These are phyloP conservation scores for Amiota communis DNA, from an alignment of 2,888 invertebrate genomes.

Conservation along the genomic window DNA sequence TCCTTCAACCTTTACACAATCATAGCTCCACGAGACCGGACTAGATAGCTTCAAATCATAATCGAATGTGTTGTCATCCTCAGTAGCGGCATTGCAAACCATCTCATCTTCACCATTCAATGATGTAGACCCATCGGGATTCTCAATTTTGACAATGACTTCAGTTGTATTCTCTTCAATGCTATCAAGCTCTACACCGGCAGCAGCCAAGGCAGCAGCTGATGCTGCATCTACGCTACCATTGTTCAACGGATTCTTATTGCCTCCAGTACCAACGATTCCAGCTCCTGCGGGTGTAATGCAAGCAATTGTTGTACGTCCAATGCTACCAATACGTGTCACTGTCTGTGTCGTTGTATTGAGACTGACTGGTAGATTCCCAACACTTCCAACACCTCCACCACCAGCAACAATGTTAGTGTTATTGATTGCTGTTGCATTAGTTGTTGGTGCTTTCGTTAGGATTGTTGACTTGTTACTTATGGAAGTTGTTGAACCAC, in stretches of 20 bases:
- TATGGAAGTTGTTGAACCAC: slow-evolving; percentile 33
- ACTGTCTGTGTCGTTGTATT: slow-evolving; percentile 56
- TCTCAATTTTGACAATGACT: slow-evolving; percentile 71
- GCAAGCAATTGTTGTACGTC: slow-evolving; percentile 68
- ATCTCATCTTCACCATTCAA: slow-evolving; percentile 63
- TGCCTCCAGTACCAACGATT: slow-evolving; percentile 40
- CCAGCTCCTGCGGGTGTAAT: slow-evolving; percentile 59
- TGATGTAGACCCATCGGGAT: slow-evolving; percentile 55
- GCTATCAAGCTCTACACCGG: slow-evolving; percentile 67
- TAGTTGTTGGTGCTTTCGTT: slow-evolving; percentile 31
- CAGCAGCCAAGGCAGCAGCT: slow-evolving; percentile 65
- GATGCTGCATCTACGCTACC: slow-evolving; percentile 62
- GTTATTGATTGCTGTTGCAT: slow-evolving; percentile 28
- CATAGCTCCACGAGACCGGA: slow-evolving; percentile 73
- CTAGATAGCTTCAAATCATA: slow-evolving; percentile 72
- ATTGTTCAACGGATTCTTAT: slow-evolving; percentile 52
- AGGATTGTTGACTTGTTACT: slow-evolving; percentile 37
- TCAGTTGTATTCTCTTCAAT: slow-evolving; percentile 69
- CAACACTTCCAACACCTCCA: slow-evolving; percentile 9
- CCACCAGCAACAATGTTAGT: neutral
- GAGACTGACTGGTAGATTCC: slow-evolving; percentile 9
- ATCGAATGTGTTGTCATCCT: slow-evolving; percentile 64
- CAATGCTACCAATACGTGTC: slow-evolving; percentile 69
- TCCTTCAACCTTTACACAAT: slow-evolving; percentile 71
- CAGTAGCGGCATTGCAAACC: slow-evolving; percentile 62